These are phyloP conservation scores for Chrysopilus asiliformis DNA, from an alignment of 2,888 invertebrate species.

Conservation along the genomic window DNA sequence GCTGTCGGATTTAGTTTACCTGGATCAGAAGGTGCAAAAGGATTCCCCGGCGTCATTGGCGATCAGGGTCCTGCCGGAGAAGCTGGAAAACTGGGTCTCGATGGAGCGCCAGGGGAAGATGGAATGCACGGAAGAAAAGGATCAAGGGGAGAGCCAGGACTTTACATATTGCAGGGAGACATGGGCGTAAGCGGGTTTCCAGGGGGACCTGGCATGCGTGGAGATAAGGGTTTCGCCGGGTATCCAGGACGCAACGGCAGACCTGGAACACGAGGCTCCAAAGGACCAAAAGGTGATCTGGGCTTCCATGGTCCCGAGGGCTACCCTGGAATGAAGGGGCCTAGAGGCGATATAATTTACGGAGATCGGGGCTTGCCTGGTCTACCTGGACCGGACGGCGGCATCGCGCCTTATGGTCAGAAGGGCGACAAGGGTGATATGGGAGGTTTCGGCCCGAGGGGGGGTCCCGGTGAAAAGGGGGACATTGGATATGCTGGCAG, in stretches of 20 bases:
- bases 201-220: constrained; percentile 36
- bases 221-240: constrained; percentile 41
- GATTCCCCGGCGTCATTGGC: constrained; percentile 52
- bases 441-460: constrained; percentile 43
- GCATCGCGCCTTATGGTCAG: constrained; percentile 26
- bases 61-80: constrained; percentile 48
- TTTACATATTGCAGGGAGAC: constrained; percentile 31
- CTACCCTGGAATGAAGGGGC: constrained; percentile 37
- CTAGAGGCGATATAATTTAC: constrained; percentile 30
- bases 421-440: constrained; percentile 41
- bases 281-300: constrained; percentile 41
- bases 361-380: constrained; percentile 32
- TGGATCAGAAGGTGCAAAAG: constrained; percentile 51
- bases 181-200: constrained; percentile 31
- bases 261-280: constrained; percentile 41
- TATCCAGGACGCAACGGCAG: constrained; percentile 36
- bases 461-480: constrained; percentile 45
- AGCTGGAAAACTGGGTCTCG: constrained; percentile 41
- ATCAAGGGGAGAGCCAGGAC: constrained; percentile 34
- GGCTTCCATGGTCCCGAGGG: constrained; percentile 40
- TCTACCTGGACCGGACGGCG: constrained; percentile 34
- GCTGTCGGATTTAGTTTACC: constrained; percentile 33
- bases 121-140: constrained; percentile 36
- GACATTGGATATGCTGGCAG: constrained; percentile 32
- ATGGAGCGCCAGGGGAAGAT: constrained; percentile 34